Evolutionary conservation across 1,140 invertebrate species (phyloP), one percentile per base, ranked within the genome.

Genomic region (Medauroidea extradentata): DNA sequence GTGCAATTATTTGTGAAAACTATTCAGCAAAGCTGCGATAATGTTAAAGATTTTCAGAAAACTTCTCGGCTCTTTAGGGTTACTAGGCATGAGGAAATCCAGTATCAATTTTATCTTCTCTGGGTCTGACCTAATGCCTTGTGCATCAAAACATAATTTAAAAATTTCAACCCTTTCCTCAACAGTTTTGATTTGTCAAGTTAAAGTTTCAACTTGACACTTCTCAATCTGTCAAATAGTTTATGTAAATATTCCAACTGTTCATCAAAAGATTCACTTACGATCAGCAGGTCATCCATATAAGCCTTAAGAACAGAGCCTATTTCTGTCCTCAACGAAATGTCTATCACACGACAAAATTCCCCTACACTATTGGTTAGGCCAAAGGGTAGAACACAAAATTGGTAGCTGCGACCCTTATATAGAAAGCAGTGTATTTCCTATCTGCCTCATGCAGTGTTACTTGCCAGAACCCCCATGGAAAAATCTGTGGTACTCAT

Each of bases 381-480:
- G 0, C 73, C 69, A 53, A 74, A 73, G 0, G 69, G 71, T 9
- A 75, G 46, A 0, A 67, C 64, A 44, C 65, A 59, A 55, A 70
- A 74, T 0, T 67, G 63, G 57, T 71, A 73, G 13, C 63, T 60
- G 51, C 63, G 61, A 0, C 63, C 62, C 51, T 71, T 65, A 60
- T 70, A 67, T 4, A 65, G 25, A 60, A 75, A 0, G 69, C 68
- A 1, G 72, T 74, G 54, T 68, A 72, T 25, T 69, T 63, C n/a
- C 57, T 61, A 43, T 67, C 68, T 3, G 68, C 53, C 34, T 56
- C 25, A 8, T 39, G 50, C n/a, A 74, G 54, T 0, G 67, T 62
- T 14, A 75, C 67, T 62, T 73, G 73, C 62, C 72, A 73, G 52
- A 74, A 75, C 9, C 44, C 24, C n/a, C 11, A n/a, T 34, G 11